Conservation (phyloP, 2,113 vertebrate genomes). For the Poecile atricapillus region DNA sequence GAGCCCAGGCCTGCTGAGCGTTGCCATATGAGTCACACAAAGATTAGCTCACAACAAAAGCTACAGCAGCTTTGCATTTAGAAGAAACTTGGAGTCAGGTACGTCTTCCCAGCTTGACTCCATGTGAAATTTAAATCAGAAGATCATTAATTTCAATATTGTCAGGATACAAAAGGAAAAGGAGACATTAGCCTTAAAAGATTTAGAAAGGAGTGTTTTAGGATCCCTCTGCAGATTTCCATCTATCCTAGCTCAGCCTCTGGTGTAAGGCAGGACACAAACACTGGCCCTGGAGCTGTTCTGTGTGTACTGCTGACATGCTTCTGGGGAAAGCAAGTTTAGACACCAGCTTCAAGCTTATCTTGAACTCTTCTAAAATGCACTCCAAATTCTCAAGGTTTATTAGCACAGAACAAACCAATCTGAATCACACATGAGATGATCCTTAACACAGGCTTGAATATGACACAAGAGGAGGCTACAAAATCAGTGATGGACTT, state of each 20-base stretch:
- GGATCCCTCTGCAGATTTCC: background rate
- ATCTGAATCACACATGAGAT: background rate
- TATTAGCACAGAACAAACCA: background rate
- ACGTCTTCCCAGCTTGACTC: conserved; percentile 25
- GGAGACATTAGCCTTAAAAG: background rate
- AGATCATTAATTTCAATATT: conserved; percentile 1
- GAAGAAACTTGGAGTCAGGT: conserved; percentile 52
- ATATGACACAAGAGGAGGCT: background rate
- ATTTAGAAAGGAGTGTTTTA: background rate
- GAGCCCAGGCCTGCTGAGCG: conserved; percentile 38
- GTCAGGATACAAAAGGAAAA: background rate
- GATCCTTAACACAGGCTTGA: background rate
- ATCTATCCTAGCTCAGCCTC: background rate
- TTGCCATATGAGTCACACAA: conserved; percentile 39
- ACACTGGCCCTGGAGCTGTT: background rate
- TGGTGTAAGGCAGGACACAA: background rate
- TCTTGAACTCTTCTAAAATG: background rate
- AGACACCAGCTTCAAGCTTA: background rate
- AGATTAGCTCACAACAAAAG: conserved; percentile 31
- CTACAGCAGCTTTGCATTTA: conserved; percentile 13
- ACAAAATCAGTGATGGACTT: background rate
- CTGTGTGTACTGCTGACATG: background rate
- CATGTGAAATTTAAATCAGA: conserved; percentile 36
- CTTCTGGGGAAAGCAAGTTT: background rate
- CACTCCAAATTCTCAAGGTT: background rate